Base-by-base conservation (phyloP, 2,797 vertebrate species). In the Anabas testudineus region DNA sequence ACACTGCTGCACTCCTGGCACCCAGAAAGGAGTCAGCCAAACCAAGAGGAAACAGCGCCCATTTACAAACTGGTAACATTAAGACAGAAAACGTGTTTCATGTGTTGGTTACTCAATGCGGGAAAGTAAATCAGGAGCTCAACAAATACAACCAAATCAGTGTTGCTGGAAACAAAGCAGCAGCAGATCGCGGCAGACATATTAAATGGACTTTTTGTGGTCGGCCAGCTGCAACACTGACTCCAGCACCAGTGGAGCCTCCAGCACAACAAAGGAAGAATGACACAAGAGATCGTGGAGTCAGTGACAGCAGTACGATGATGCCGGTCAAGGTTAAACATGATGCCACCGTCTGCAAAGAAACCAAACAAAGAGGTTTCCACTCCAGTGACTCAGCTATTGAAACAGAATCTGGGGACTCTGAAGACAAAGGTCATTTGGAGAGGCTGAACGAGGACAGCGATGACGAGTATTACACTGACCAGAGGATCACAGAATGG, bases 401-500 rank as follows among this genome's bases (percentile, higher is more conserved):
- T 74, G 89, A 92, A 78, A 91, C 90, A 7, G 81, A 86, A 82
- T 87, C 83, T n/a, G 82, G 80, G 59, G 63, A 60, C 68, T 87
- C 76, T 10, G 65, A 64, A 59, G 76, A 74, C 55, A 74, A 75
- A 68, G 80, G 75, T 62, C 52, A 55, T 22, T 15, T 1, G 7
- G 70, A 74, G 42, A 62, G 52, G 42, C 45, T 22, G 39, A 41
- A 65, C 26, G 82, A 80, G 37, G 85, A 88, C 34, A 24, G 57
- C n/a, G 60, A 75, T 30, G 81, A 88, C 0, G 90, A 90, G 41
- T 93, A 92, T 73, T 94, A 93, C 78, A 93, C 89, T 0, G 82
- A 88, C 12, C 80, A 92, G 77, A 92, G 85, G 83, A 95, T 95
- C 68, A 41, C 78, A 10, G 91, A 90, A 7, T 95, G 94, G 93